Percentiles rank a stretch among this genome's conserved stretches.
Conservation (phyloP, 2,888 invertebrate species). For the Pardosa pseudoannulata region DNA sequence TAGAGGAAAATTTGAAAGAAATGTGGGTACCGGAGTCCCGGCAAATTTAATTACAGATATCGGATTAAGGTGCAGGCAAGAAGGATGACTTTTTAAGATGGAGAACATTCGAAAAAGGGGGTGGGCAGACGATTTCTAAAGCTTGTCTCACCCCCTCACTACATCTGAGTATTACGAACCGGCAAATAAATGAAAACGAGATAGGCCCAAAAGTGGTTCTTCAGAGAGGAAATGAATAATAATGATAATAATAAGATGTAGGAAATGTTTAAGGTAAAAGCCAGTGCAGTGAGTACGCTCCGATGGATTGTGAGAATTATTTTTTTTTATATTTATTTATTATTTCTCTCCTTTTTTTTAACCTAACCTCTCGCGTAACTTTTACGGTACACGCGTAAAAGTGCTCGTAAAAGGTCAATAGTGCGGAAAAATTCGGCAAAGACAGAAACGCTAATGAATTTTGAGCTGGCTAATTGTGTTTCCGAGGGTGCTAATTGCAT, state of each 20-base stretch:
- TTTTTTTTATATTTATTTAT: constrained; percentile 18
- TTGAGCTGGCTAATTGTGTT: constrained; percentile 62
- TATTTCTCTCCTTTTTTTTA: constrained; percentile 10
- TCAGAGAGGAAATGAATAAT: constrained; percentile 59
- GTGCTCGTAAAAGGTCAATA: constrained; percentile 46
- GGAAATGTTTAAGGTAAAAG: constrained; percentile 9
- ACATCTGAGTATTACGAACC: constrained; percentile 2
- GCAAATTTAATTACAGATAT: constrained; percentile 72
- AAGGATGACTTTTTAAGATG: constrained; percentile 57
- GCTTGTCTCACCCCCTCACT: constrained; percentile 39
- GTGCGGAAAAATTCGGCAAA: constrained; percentile 26
- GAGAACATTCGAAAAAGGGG: constrained; percentile 24
- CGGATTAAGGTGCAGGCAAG: constrained; percentile 68
- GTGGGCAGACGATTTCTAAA: constrained; percentile 52
- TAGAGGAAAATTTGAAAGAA: constrained; percentile 63
- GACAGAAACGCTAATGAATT: constrained; percentile 55
- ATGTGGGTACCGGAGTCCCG: constrained; percentile 25
- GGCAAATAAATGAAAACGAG: constrained; percentile 57
- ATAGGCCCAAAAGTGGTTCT: constrained; percentile 12
- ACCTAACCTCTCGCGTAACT: constrained; percentile 24
- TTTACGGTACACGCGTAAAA: constrained; percentile 27
- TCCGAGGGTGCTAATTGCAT: constrained; percentile 61
- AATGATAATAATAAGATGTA: constrained; percentile 65
- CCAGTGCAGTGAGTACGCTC: not conserved
- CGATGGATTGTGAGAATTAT: not conserved